Evolutionary conservation across 2,113 vertebrate species (phyloP).

Genomic region (Nerophis lumbriciformis): DNA sequence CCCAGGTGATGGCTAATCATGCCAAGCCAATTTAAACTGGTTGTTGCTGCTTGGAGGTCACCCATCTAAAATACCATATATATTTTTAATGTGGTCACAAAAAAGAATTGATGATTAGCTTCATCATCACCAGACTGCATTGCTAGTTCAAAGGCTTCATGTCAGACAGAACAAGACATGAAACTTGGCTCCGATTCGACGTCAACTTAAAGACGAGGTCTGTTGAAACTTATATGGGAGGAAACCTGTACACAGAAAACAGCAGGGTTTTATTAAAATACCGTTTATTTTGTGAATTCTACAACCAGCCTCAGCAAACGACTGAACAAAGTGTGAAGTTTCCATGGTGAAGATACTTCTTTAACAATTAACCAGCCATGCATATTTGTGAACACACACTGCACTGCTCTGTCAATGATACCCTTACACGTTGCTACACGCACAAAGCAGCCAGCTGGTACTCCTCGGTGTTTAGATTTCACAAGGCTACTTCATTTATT

Average conservation of each 20-base stretch:
- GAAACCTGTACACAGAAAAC: neutral
- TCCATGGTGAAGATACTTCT: conserved; percentile 7
- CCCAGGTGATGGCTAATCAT: conserved; percentile 24
- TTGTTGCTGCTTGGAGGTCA: conserved; percentile 11
- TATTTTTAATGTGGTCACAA: conserved; percentile 8
- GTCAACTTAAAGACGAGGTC: neutral
- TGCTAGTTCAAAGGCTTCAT: too few species aligned
- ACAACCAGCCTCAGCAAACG: neutral
- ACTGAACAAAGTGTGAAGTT: conserved; percentile 3
- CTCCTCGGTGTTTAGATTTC: conserved; percentile 21
- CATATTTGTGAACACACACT: conserved; percentile 13
- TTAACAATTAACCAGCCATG: conserved; percentile 28
- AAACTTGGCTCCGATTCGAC: neutral
- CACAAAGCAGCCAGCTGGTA: conserved; percentile 22
- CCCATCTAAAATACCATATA: conserved; percentile 11
- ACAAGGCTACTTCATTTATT: conserved; percentile 26
- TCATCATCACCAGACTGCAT: neutral
- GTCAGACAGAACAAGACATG: too few species aligned
- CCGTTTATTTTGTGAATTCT: neutral
- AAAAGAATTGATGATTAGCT: conserved; percentile 8
- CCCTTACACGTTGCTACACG: conserved; percentile 28
- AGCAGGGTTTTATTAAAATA: neutral
- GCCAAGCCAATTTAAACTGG: conserved; percentile 33
- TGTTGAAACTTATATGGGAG: neutral
- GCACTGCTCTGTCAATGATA: conserved; percentile 33